Base-by-base conservation (phyloP, 2,888 invertebrate genomes). In the Noctua janthina region DNA sequence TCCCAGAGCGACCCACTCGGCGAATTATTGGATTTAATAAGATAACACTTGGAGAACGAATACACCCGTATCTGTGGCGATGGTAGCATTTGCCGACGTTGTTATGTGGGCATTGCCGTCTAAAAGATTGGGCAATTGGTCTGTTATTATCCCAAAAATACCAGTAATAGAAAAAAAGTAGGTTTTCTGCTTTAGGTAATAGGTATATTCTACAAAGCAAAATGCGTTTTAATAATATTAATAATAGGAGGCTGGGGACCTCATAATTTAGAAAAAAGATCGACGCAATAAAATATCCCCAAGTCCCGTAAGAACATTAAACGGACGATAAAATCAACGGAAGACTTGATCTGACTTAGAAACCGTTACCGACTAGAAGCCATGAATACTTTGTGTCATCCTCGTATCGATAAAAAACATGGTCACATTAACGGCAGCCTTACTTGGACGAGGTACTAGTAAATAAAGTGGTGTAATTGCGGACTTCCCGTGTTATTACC, bases 21-120 rank as follows among this genome's bases (percentile, higher is more conserved):
- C 89, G 87, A 93, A 92, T 94, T 93, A 95, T 94, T 95, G 91
- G 89, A 91, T 93, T 93, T 95, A 96, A 96, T 95, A 94, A 94
- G 93, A 92, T 92, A 92, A 91, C 92, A 91, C 92, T 92, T 89
- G 91, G 92, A 92, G 92, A 91, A 83, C 84, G 76, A 92, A 92
- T 93, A 90, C 87, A 88, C 93, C 93, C 93, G 92, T 92, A 92
- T 93, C 66, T 78, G 70, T 83, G 74, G 83, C 85, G 73, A 82
- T 88, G 79, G 49, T 29, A 46, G 67, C 68, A 69, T 35, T 81
- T 66, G n/a, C 49, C 43, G 54, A 39, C n/a, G 51, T 70, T 66
- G 13, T 67, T 67, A 77, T 81, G 76, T 74, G 81, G 69, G 77
- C 39, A 56, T 70, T 68, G 68, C 13, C 23, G 46, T 72, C 35